Base-by-base conservation (phyloP, 2,888 invertebrate genomes). In the Amphipyra berbera region DNA sequence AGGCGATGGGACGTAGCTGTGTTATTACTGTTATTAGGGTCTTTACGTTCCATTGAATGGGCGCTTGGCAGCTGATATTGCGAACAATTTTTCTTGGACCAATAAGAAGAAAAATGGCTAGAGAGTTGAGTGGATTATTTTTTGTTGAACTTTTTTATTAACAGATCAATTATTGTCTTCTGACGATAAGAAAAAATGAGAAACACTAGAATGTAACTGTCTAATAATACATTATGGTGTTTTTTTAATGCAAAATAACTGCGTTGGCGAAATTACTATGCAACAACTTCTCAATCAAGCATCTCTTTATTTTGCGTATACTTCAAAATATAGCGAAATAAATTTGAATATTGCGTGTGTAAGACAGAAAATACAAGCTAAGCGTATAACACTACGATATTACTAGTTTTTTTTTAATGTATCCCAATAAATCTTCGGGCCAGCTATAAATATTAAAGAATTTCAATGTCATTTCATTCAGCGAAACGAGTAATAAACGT, bases 141-240 rank as follows among this genome's bases (percentile, higher is more conserved):
- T 8, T n/a, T 37, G 37, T 37, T 37, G 3, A 3, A 37, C 1
- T 2, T 37, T 37, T 37, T 37, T 0, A 1, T 6, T 45, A 21
- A 8, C 33, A 13, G 41, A 68, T 68, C 66, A 37, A 68, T 71
- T 65, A 71, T 9, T 21, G 50, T 35, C 35, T n/a, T 12, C 30
- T 3, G 37, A 46, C 38, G 8, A 13, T 8, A n/a, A 3, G n/a
- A 55, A 37, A 46, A 54, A 50, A n/a, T n/a, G n/a, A n/a, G n/a
- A n/a, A 62, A 71, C 14, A 48, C 48, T 41, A 45, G 40, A 40
- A 1, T 45, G 35, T 40, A 45, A 42, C 9, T 10, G 21, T 9
- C 41, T 14, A 14, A 42, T 30, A 5, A 30, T 30, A 30, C 30
- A 42, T 10, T 15, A 9, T 61, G 14, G 9, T 5, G 35, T 65